These are phyloP conservation scores for Sebastes cheni DNA, from an alignment of 2,797 vertebrate species.

Conservation along the genomic window DNA sequence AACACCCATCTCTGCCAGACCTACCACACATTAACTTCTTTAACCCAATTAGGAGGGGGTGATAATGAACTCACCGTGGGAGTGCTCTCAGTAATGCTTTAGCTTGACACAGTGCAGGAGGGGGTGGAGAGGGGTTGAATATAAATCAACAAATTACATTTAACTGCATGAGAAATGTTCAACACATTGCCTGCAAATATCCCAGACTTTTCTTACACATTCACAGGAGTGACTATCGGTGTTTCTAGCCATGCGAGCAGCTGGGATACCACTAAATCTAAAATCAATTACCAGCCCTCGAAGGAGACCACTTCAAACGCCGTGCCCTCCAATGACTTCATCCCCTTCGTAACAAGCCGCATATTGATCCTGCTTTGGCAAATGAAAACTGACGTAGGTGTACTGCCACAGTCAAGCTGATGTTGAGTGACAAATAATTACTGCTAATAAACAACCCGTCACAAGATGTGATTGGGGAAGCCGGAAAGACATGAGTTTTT, in stretches of 20 bases:
- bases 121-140: constrained; percentile 3
- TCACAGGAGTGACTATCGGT: constrained; percentile 16
- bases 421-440: constrained; percentile 64
- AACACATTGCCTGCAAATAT: constrained; percentile 23
- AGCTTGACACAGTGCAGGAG: constrained; percentile 33
- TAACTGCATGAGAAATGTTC: constrained; percentile 23
- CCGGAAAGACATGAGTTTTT: neutral
- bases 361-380: constrained; percentile 68
- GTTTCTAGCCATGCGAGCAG: constrained; percentile 33
- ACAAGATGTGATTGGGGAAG: constrained; percentile 18
- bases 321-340: constrained; percentile 62
- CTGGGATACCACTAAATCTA: constrained; percentile 64
- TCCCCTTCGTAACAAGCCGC: constrained; percentile 66
- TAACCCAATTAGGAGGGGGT: constrained; percentile 77
- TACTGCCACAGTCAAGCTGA: constrained; percentile 29
- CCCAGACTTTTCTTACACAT: constrained; percentile 26
- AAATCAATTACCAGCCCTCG: constrained; percentile 73
- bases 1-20: constrained; percentile 74
- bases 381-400: constrained; percentile 70
- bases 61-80: constrained; percentile 75
- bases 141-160: constrained; percentile 67
- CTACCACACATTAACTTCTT: constrained; percentile 73
- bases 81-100: constrained; percentile 58
- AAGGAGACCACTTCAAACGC: constrained; percentile 69
- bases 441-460: constrained; percentile 58